phyloP scores from a whole-genome alignment of 2,888 invertebrate species.

The Alcis repandata region DNA sequence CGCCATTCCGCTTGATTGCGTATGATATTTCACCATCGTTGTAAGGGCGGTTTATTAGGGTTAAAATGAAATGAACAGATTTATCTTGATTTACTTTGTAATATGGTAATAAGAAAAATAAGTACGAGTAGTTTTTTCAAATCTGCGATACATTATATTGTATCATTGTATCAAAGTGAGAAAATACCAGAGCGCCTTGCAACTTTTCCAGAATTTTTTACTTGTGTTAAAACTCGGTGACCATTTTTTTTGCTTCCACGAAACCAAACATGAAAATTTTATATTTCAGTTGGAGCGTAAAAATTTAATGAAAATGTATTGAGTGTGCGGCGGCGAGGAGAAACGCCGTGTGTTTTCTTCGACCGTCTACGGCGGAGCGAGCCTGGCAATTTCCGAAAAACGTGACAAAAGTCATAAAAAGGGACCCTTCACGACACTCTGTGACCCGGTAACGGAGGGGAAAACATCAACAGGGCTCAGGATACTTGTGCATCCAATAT shows the following conservation, averaged over 20 bases:
- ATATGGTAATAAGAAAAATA: neutral
- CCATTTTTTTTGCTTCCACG: neutral
- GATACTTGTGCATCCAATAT: conserved; percentile 40
- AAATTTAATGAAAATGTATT: conserved; percentile 43
- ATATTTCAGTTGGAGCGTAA: conserved; percentile 24
- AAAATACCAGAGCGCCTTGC: neutral
- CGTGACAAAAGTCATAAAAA: conserved; percentile 73
- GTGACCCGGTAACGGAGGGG: conserved; percentile 43
- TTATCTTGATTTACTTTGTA: conserved; percentile 14
- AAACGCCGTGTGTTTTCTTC: conserved; percentile 52
- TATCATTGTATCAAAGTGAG: neutral
- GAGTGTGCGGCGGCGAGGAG: conserved; percentile 29
- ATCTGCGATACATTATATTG: no score
- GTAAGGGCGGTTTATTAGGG: conserved; percentile 14
- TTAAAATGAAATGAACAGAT: conserved; percentile 7
- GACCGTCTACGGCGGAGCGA: conserved; percentile 54
- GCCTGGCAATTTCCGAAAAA: conserved; percentile 68
- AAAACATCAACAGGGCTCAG: conserved; percentile 41
- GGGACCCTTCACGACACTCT: conserved; percentile 47
- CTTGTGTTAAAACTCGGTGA: neutral
- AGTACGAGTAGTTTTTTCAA: no score
- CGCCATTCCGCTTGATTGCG: conserved; percentile 75
- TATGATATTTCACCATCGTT: conserved; percentile 69
- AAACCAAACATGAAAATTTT: conserved; percentile 26
- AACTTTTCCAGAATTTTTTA: neutral